Base-by-base conservation (phyloP, 2,888 invertebrate genomes). In the Deroplatys truncata region DNA sequence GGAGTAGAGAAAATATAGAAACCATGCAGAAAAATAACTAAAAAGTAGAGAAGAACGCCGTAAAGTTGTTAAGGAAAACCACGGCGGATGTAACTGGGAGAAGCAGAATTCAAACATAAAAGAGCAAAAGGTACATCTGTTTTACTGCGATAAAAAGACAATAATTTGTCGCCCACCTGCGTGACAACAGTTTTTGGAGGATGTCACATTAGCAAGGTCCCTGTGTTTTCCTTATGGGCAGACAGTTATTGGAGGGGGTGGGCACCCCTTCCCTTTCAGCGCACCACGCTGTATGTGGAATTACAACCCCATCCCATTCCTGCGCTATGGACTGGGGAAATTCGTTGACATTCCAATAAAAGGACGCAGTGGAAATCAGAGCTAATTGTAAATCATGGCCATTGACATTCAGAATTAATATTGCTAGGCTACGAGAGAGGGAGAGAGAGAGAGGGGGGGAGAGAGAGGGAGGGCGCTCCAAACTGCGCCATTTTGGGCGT, bases 301-400 rank as follows among this genome's bases (percentile, higher is more conserved):
- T 72, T 72, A 72, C 56, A 72, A 72, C 3, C 56, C 43, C 43
- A 43, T 43, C 56, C 56, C 56, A 72, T 25, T 25, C 56, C 56
- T 25, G 25, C 9, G 56, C 56, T 72, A 72, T 72, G 56, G 56
- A 72, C 20, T 84, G 35, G 25, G 86, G 82, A 28, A 86, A 25
- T 31, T 15, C 29, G 28, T 31, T 86, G 86, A 82, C 86, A 28
- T 82, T 84, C 84, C 82, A 86, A 86, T 86, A 86, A 82, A 86
- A 86, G 31, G 82, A 72, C 13, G 86, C 86, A n/a, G 72, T 86
- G 72, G 49, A 82, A 86, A 82, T 82, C 82, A 82, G n/a, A 31
- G 86, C 86, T 86, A 86, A 86, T 86, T 86, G 86, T 86, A 86
- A 86, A 86, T 82, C 86, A 86, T 84, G 84, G 84, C 20, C 84